These are phyloP conservation scores for Pocillopora meandrina DNA, from an alignment of 92 coral and sea anemone genomes.

Conservation along the genomic window DNA sequence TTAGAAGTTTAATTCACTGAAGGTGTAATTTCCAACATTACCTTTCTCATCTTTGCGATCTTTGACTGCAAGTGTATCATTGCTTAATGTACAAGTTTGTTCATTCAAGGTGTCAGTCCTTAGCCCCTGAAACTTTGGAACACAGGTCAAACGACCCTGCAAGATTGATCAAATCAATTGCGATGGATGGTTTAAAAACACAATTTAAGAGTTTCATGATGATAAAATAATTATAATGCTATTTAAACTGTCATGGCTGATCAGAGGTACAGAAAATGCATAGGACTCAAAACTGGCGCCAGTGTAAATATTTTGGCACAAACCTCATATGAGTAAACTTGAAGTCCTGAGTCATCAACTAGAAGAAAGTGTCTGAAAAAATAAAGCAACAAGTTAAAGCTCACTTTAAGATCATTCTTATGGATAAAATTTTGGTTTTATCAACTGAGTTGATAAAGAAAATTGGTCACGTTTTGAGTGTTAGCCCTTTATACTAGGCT, in stretches of 20 bases:
- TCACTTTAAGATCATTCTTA: neutral
- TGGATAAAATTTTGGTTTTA: neutral
- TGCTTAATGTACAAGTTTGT: constrained; percentile 93
- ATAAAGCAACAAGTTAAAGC: neutral
- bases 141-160: constrained; percentile 92
- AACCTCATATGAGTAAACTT: constrained; percentile 95
- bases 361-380: constrained; percentile 82
- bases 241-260: neutral
- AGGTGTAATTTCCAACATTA: neutral
- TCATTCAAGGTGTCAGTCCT: constrained; percentile 92
- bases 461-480: too few relatives aligned
- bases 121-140: constrained; percentile 90
- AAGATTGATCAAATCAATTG: too few relatives aligned
- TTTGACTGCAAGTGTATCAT: constrained; percentile 92
- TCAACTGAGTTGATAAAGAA: neutral
- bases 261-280: neutral
- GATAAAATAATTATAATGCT: too few relatives aligned
- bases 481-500: too few relatives aligned
- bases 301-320: constrained; percentile 14
- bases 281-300: neutral
- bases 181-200: too few relatives aligned
- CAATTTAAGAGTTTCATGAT: too few relatives aligned
- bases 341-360: constrained; percentile 97
- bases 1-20: too few relatives aligned
- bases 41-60: constrained; percentile 98